Evolutionary conservation across 2,113 vertebrate genomes (phyloP).

Genomic region (Pontoporia blainvillei): DNA sequence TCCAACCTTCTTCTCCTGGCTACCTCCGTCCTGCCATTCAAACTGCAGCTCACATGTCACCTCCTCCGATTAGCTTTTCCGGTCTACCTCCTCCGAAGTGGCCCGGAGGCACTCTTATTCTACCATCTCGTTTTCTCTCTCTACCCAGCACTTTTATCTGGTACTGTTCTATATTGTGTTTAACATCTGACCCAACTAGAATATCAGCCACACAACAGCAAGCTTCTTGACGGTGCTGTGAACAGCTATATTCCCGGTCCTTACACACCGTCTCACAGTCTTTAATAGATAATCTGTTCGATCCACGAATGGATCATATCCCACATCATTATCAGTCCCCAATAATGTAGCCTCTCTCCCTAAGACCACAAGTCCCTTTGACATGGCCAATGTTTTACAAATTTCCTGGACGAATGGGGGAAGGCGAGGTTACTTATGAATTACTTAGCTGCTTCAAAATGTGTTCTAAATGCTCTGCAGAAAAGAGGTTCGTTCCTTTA

Average conservation of each 20-base stretch:
- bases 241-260: neutral
- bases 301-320: neutral
- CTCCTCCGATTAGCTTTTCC: neutral
- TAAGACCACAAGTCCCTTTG: neutral
- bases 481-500: neutral
- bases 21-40: neutral
- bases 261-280: neutral
- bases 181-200: neutral
- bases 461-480: neutral
- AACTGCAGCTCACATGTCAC: neutral
- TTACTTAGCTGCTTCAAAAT: neutral
- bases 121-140: neutral
- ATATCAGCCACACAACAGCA: neutral
- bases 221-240: neutral
- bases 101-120: neutral
- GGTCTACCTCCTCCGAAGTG: neutral
- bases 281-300: neutral
- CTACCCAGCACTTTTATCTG: neutral
- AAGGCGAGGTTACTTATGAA: neutral
- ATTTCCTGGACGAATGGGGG: neutral
- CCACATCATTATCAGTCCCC: neutral
- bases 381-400: neutral
- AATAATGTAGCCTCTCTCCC: neutral
- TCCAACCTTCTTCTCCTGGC: neutral
- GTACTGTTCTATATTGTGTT: neutral